Evolutionary conservation across 2,113 vertebrate genomes (phyloP).

Genomic region (Myrmecophaga tridactyla): DNA sequence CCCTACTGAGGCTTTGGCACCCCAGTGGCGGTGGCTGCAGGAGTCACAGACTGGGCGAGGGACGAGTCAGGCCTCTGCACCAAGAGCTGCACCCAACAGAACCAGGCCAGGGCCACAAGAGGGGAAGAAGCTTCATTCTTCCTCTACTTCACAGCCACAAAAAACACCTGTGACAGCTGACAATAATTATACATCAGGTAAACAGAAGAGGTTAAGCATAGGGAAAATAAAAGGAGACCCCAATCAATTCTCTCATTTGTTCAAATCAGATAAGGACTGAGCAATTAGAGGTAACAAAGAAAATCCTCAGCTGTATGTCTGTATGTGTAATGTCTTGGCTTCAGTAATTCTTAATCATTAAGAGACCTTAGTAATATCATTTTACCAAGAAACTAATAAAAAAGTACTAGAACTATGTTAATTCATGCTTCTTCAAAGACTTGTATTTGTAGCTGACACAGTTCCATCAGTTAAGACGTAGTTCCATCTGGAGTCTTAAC

Average conservation of each 20-base stretch:
- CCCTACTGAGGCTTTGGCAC: background rate
- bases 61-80: background rate
- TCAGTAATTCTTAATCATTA: background rate
- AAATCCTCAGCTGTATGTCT: conserved; percentile 27
- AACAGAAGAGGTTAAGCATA: background rate
- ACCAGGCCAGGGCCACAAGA: background rate
- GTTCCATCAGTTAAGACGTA: background rate
- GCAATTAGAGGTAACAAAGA: background rate
- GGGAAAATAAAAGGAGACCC: background rate
- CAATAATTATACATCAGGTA: background rate
- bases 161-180: background rate
- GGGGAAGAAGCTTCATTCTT: background rate
- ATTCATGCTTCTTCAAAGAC: background rate
- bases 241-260: background rate
- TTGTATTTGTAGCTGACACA: background rate
- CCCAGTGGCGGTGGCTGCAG: fast-evolving
- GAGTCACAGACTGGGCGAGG: background rate
- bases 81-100: background rate
- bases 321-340: background rate
- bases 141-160: background rate
- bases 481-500: background rate
- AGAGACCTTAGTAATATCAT: background rate
- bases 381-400: background rate
- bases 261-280: background rate
- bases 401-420: background rate